These are phyloP conservation scores for Meteorus cinctellus DNA, from an alignment of 2,888 invertebrate species.

Conservation along the genomic window DNA sequence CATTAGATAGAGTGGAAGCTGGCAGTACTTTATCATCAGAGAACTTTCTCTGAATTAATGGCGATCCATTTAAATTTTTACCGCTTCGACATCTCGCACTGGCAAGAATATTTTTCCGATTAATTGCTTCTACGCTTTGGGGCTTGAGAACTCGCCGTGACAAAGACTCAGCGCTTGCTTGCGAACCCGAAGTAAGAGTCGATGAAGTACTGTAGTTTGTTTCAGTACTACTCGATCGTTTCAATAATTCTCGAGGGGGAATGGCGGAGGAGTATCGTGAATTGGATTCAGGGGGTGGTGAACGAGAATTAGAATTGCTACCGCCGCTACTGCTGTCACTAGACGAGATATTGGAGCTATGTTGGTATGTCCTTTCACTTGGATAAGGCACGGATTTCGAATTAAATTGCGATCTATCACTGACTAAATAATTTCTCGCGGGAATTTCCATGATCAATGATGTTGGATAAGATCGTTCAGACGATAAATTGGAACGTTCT, in stretches of 20 bases:
- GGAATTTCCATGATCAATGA: conserved; percentile 72
- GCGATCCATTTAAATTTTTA: conserved; percentile 83
- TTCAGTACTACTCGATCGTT: conserved; percentile 82
- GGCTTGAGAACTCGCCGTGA: conserved; percentile 82
- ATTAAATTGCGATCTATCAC: conserved; percentile 47
- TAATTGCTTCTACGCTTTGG: conserved; percentile 87
- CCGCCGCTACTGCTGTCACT: conserved; percentile 73
- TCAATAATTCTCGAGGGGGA: conserved; percentile 74
- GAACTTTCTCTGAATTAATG: conserved; percentile 83
- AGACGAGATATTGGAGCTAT: conserved; percentile 68
- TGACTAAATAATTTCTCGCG: conserved; percentile 49
- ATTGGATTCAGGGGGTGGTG: conserved; percentile 53
- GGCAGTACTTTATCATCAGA: conserved; percentile 65
- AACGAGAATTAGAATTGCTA: conserved; percentile 71
- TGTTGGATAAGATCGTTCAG: conserved; percentile 74
- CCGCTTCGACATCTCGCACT: conserved; percentile 91
- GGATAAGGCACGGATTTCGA: conserved; percentile 43
- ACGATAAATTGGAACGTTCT: conserved; percentile 72
- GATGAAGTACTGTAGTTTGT: conserved; percentile 84
- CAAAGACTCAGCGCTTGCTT: conserved; percentile 77
- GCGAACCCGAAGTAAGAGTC: conserved; percentile 83
- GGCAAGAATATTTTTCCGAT: conserved; percentile 89
- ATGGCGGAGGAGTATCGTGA: conserved; percentile 57
- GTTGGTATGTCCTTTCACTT: conserved; percentile 49
- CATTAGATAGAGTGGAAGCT: conserved; percentile 44